Evolutionary conservation across 2,113 vertebrate genomes (phyloP).

Genomic region (Hyaena hyaena): DNA sequence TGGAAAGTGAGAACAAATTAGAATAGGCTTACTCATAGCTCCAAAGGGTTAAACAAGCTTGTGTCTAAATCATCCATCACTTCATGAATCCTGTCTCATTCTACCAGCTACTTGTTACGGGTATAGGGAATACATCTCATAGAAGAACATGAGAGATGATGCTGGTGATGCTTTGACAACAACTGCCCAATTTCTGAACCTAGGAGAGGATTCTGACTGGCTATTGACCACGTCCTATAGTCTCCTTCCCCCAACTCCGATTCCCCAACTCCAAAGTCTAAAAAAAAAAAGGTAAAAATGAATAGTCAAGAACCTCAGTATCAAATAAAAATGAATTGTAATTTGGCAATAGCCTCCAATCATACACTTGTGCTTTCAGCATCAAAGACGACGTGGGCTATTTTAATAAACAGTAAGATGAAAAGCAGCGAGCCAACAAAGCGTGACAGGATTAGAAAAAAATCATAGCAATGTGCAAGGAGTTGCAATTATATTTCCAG

Average conservation of each 20-base stretch:
- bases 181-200: not conserved
- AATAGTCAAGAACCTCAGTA: slow-evolving; percentile 51
- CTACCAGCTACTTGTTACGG: not conserved
- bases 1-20: not conserved
- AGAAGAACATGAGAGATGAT: not conserved
- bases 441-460: slow-evolving; percentile 70
- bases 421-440: slow-evolving; percentile 80
- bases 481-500: slow-evolving; percentile 78
- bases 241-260: not conserved
- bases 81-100: not conserved
- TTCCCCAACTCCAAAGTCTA: not conserved
- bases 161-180: not conserved
- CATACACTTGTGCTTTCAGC: slow-evolving; percentile 64
- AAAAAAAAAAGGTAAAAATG: not conserved
- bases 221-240: not conserved
- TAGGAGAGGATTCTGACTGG: not conserved
- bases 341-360: slow-evolving; percentile 70
- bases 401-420: slow-evolving; percentile 81
- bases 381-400: slow-evolving; percentile 70
- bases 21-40: not conserved
- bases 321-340: slow-evolving; percentile 70
- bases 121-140: not conserved
- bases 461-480: slow-evolving; percentile 58
- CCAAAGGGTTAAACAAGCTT: not conserved
- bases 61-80: not conserved